Base-by-base conservation (phyloP, 2,113 vertebrate species). In the Epinephelus lanceolatus region DNA sequence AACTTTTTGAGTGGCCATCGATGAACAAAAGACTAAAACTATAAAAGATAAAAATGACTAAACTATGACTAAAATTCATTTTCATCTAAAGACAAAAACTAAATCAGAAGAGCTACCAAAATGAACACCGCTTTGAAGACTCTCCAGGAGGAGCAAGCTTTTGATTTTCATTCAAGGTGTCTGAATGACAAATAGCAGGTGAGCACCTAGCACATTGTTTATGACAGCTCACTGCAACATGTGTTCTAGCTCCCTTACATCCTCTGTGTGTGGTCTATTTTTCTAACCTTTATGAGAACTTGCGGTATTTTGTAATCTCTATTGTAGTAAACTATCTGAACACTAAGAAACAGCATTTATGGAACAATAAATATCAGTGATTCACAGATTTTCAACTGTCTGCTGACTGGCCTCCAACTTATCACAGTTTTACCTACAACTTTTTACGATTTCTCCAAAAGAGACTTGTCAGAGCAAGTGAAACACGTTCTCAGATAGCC, bases 401-500 rank as follows among this genome's bases (percentile, higher is more conserved):
- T 68, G 30, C 52, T 42, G 47, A 78, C 49, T 40, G 25, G 11
- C 42, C 8, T 70, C 11, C 0, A 62, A 51, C 51, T 59, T 10
- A 61, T 85, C 30, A 4, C 11, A 42, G 81, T 67, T 63, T 47
- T 62, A 65, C 27, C 18, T 42, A 6, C 33, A 56, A 27, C 12
- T 53, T 81, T 79, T 83, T 77, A 56, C 76, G 42, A 80, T 85
- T 78, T 62, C 7, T 19, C 56, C 69, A 61, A 4, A 18, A 49
- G 71, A 45, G 40, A 84, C 76, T 75, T 86, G 86, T 90, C 78
- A 71, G 75, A 81, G 72, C 86, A 88, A 86, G 80, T 71, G 53
- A 71, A 86, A 87, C 30, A 71, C 72, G 71, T 81, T 87, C 80
- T 88, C 33, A 62, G 77, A 84, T 45, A 71, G 75, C 60, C 71